Conservation (phyloP, 2,888 invertebrate species). For the Drosophila fulvimacula region DNA sequence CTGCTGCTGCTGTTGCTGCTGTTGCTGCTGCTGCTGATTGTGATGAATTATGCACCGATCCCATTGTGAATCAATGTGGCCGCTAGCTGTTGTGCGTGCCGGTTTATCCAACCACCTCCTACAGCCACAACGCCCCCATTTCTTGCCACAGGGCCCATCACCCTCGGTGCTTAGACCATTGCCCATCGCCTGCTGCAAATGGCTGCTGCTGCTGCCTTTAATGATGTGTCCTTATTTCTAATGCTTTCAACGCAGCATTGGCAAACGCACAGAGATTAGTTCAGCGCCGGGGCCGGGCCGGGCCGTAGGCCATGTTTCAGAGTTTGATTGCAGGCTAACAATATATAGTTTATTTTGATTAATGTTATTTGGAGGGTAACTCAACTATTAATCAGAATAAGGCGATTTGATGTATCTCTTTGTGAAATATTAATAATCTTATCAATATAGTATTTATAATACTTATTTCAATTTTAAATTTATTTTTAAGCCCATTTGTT, state of each 20-base stretch:
- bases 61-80: constrained; percentile 41
- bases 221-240: constrained; percentile 73
- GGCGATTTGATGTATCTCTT: neutral
- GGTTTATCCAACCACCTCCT: constrained; percentile 7
- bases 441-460: no score
- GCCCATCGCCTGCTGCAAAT: constrained; percentile 13
- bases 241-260: constrained; percentile 67
- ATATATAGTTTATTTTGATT: constrained; percentile 37
- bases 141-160: constrained; percentile 1
- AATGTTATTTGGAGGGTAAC: constrained; percentile 15
- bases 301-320: constrained; percentile 35
- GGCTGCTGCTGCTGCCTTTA: constrained; percentile 49
- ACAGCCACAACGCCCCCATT: neutral
- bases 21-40: constrained; percentile 62
- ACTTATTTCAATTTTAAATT: neutral
- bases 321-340: constrained; percentile 6
- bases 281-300: constrained; percentile 14
- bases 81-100: constrained; percentile 12
- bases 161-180: constrained; percentile 1
- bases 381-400: neutral
- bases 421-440: neutral
- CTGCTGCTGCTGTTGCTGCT: constrained; percentile 66
- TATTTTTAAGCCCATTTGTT: no score
- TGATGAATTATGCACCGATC: constrained; percentile 73
- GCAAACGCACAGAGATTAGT: constrained; percentile 53